These are phyloP conservation scores for Atrina japonica DNA, from an alignment of 2,888 invertebrate species.

Conservation along the genomic window DNA sequence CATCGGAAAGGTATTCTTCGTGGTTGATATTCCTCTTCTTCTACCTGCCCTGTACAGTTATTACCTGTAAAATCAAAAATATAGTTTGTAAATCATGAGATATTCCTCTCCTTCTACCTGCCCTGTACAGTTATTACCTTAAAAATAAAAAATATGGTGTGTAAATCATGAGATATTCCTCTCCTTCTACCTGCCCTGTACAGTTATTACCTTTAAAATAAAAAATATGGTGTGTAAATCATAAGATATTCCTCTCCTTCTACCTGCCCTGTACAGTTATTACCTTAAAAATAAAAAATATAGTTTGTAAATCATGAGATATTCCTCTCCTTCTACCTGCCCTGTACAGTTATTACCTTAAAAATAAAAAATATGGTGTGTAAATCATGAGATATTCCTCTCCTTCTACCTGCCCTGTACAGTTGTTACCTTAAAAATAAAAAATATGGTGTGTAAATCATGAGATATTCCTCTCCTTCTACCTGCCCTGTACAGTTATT, in stretches of 20 bases:
- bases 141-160: conserved; percentile 21
- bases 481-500: conserved; percentile 64
- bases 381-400: no score
- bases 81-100: no score
- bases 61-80: conserved; percentile 53
- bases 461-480: conserved; percentile 49
- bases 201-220: conserved; percentile 68
- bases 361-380: conserved; percentile 26
- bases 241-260: conserved; percentile 48
- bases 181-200: conserved; percentile 48
- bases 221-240: no score
- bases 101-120: conserved; percentile 50
- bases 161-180: no score
- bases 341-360: conserved; percentile 68
- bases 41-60: conserved; percentile 64
- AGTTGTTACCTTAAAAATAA: conserved; percentile 65
- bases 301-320: no score
- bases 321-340: conserved; percentile 49
- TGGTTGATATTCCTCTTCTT: conserved; percentile 53
- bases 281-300: conserved; percentile 52
- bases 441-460: no score
- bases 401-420: conserved; percentile 54
- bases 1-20: conserved; percentile 68
- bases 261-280: conserved; percentile 65
- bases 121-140: conserved; percentile 69